These are phyloP conservation scores for Sinocyclocheilus anshuiensis DNA, from an alignment of 2,113 vertebrate species.

Conservation along the genomic window DNA sequence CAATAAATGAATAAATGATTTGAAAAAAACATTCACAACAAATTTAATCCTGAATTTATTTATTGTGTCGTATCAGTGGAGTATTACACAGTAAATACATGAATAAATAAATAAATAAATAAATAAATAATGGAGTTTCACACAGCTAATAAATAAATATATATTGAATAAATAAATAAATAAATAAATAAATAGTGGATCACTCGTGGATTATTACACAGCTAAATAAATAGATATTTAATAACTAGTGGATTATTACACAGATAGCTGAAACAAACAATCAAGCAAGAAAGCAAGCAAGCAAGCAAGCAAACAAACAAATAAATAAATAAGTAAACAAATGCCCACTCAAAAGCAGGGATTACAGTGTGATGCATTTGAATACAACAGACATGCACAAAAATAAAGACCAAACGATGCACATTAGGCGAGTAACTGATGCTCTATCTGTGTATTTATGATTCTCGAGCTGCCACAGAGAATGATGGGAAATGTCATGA, in stretches of 20 bases:
- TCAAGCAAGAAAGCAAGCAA: too few relatives aligned
- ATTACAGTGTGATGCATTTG: neutral
- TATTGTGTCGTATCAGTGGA: too few relatives aligned
- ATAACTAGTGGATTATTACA: neutral
- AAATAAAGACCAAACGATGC: neutral
- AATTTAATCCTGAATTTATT: too few relatives aligned
- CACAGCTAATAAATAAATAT: neutral
- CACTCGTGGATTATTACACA: neutral
- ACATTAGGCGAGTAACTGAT: neutral
- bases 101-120: neutral
- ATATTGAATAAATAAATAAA: neutral
- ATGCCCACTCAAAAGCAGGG: neutral
- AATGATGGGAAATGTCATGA: neutral
- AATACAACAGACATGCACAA: neutral
- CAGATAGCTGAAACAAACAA: neutral
- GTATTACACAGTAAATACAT: neutral
- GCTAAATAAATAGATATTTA: neutral
- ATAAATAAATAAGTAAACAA: neutral
- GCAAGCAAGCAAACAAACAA: too few relatives aligned
- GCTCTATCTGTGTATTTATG: neutral
- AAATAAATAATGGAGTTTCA: neutral
- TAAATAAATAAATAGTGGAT: neutral
- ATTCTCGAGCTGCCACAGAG: neutral
- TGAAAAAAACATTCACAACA: too few relatives aligned
- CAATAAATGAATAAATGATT: too few relatives aligned